These are phyloP conservation scores for Philaenus spumarius DNA, from an alignment of 1,140 invertebrate species.

Conservation along the genomic window DNA sequence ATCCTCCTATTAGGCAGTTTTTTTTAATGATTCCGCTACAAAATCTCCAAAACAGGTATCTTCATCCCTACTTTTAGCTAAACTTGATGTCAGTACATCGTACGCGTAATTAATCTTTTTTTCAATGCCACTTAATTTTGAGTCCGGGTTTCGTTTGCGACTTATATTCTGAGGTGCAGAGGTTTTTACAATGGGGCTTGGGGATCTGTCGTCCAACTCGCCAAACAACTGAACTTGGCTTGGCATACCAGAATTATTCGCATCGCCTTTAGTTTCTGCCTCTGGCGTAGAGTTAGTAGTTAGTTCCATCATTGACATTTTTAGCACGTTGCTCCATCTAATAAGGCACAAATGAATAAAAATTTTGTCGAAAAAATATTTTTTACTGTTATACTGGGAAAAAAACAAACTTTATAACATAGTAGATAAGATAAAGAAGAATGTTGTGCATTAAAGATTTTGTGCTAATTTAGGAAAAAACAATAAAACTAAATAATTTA, in stretches of 20 bases:
- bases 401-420: no score
- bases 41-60: conserved; percentile 1
- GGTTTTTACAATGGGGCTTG: neutral
- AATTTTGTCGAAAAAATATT: no score
- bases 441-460: no score
- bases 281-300: neutral
- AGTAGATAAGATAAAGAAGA: no score
- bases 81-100: neutral
- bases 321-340: no score
- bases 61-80: neutral
- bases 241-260: neutral
- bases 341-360: no score
- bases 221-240: neutral
- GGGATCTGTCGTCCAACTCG: neutral
- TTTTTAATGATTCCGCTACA: conserved; percentile 1
- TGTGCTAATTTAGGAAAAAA: no score
- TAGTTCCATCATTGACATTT: no score
- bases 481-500: no score
- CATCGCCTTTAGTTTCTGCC: neutral
- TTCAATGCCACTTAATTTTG: neutral
- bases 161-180: neutral
- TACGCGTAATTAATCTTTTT: conserved; percentile 2
- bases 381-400: no score
- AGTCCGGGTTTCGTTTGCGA: neutral
- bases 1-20: neutral